A percentile compares a stretch with the other conserved stretches of the same genome.
These are phyloP conservation scores for Tiliacea citrago DNA, from an alignment of 2,888 invertebrate species.

Conservation along the genomic window DNA sequence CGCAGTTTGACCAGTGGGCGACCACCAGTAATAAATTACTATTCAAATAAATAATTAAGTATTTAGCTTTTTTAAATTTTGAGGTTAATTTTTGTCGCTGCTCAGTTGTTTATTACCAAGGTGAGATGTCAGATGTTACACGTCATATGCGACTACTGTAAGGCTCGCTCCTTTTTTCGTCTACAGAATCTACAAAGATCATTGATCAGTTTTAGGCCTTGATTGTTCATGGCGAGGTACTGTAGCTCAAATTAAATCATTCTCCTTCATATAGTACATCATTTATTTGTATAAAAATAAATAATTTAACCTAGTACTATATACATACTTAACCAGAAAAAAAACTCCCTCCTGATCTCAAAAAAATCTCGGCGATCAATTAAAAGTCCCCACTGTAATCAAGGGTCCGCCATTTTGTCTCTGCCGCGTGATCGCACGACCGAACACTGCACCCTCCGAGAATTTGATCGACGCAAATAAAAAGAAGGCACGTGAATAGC, in stretches of 20 bases:
- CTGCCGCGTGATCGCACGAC: conserved; percentile 76
- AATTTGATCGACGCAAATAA: conserved; percentile 80
- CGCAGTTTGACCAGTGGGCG: no score
- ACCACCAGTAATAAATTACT: no score
- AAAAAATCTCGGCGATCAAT: conserved; percentile 64
- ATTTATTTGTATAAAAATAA: no score
- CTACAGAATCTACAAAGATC: neutral
- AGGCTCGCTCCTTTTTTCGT: neutral
- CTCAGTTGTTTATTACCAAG: no score
- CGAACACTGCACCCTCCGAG: conserved; percentile 73
- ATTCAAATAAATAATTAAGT: no score
- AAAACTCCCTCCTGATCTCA: conserved; percentile 7
- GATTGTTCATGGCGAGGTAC: neutral
- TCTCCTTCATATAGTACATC: no score
- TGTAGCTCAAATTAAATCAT: no score
- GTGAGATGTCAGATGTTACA: no score
- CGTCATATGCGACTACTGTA: no score
- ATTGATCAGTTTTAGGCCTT: neutral
- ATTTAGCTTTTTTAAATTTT: no score
- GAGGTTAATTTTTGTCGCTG: no score
- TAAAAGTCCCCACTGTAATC: conserved; percentile 71
- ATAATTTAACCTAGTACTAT: no score
- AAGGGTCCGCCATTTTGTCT: conserved; percentile 76
- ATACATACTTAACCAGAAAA: neutral
- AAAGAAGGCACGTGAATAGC: conserved; percentile 77